Percentiles rank a stretch among this genome's conserved stretches.
Evolutionary conservation across 2,113 vertebrate species (phyloP).

Genomic region (Trematomus loennbergii): DNA sequence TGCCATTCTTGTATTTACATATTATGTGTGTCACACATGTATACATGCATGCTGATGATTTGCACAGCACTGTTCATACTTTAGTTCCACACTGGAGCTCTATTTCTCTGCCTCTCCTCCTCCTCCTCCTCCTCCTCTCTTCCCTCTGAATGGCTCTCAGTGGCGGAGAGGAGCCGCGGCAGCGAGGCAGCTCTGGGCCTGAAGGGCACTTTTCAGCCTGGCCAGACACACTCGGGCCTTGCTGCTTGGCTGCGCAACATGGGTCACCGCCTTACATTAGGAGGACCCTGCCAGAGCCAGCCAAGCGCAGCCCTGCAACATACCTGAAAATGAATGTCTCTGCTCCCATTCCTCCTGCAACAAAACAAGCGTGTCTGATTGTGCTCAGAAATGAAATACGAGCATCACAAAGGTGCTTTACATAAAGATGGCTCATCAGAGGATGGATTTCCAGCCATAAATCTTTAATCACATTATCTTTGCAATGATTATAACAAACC

Average conservation of each 20-base stretch:
- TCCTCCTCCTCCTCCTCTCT: conserved; percentile 32
- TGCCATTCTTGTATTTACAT: conserved; percentile 6
- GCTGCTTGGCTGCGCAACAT: conserved; percentile 82
- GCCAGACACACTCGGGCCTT: conserved; percentile 79
- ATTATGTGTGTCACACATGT: conserved; percentile 33
- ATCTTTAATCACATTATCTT: conserved; percentile 51
- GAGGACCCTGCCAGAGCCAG: conserved; percentile 76
- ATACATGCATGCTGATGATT: conserved; percentile 36
- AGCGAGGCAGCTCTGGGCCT: conserved; percentile 77
- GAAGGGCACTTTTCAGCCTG: conserved; percentile 85
- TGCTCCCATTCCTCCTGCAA: conserved; percentile 15
- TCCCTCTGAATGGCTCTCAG: conserved; percentile 58
- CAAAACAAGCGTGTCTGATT: conserved; percentile 16
- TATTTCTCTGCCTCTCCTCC: conserved; percentile 10
- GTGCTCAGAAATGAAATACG: neutral
- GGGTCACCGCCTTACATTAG: conserved; percentile 84
- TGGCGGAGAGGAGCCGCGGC: conserved; percentile 62
- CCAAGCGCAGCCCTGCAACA: conserved; percentile 68
- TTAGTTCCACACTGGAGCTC: conserved; percentile 36
- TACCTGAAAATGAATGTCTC: conserved; percentile 65
- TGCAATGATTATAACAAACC: conserved; percentile 55
- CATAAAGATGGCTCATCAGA: conserved; percentile 24
- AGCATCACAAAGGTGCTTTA: conserved; percentile 36
- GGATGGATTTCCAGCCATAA: conserved; percentile 47
- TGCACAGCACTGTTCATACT: conserved; percentile 46